Base-by-base conservation (phyloP, 2,888 invertebrate species). In the Drosophila fulvimacula region DNA sequence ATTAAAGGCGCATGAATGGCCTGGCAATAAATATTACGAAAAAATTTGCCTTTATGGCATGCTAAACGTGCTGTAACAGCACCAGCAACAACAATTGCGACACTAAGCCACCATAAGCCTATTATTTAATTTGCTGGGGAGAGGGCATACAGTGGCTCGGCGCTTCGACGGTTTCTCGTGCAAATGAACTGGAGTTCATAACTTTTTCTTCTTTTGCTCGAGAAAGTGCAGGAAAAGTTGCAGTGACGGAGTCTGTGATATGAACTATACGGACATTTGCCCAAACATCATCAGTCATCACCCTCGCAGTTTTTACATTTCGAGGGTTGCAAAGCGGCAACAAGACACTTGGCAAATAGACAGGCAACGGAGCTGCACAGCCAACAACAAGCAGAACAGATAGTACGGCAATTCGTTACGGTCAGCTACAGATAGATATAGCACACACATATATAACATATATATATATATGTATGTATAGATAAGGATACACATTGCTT, bases 231-330 rank as follows among this genome's bases (percentile, higher is more conserved):
- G 68, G 78, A 68, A 61, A 71, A 65, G 46, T 67, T 74, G 76
- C 81, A 63, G 15, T 46, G 49, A 53, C 41, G 32, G 41, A 55
- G 52, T 17, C 32, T 58, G 27, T 39, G 49, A 44, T 24, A 55
- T 44, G 49, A 55, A 21, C 38, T n/a, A n/a, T n/a, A 39, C 21
- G 5, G 2, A 71, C 63, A 32, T n/a, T 59, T 55, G 52, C 46
- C 61, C 46, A 58, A 42, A 78, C 88, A 90, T 90, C 90, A 90
- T 90, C 90, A 86, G 90, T 90, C 90, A 90, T 90, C 90, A 90
- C 89, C 83, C 90, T 86, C 87, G 82, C 67, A 44, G 63, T 44
- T 53, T 58, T 48, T 62, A 41, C 10, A n/a, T 62, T 80, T 64
- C 52, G 86, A 85, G 88, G 88, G 86, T 83, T 82, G 83, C 85